phyloP scores from a whole-genome alignment of 1,140 invertebrate genomes.

The Papilio dardanus region DNA sequence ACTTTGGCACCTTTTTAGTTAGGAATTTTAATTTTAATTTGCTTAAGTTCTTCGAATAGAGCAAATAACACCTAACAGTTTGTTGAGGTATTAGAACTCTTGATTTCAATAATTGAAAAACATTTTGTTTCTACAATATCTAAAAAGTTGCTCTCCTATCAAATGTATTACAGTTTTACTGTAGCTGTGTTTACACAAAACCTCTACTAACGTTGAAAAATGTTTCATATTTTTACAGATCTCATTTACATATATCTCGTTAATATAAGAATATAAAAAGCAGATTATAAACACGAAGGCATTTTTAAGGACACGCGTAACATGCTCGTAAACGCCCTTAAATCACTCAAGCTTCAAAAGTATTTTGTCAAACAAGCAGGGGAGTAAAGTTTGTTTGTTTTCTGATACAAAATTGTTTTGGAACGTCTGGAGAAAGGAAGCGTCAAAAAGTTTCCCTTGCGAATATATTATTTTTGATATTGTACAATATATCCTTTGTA shows the following conservation, averaged over 20 bases:
- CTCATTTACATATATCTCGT: not conserved
- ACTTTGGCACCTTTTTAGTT: no score
- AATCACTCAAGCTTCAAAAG: constrained; percentile 38
- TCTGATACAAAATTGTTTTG: constrained; percentile 46
- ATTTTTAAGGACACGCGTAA: constrained; percentile 32
- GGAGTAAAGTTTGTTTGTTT: constrained; percentile 43
- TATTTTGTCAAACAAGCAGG: constrained; percentile 41
- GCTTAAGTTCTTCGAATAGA: no score
- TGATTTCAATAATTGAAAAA: no score
- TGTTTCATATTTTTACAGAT: not conserved
- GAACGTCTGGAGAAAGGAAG: constrained; percentile 37
- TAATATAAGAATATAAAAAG: constrained; percentile 1
- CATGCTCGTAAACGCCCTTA: constrained; percentile 35
- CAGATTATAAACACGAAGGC: constrained; percentile 12
- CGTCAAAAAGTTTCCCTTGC: constrained; percentile 34
- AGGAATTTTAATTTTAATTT: no score
- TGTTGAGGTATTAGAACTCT: no score
- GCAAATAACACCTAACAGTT: no score
- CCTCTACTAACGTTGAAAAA: no score
- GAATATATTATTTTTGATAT: constrained; percentile 37
- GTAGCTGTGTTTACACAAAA: no score
- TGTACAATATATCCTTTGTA: not conserved
- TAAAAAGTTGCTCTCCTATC: no score
- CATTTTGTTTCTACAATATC: no score
- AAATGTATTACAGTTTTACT: no score